Conservation (phyloP, 2,888 invertebrate species). For the Cordylochernes scorpioides region DNA sequence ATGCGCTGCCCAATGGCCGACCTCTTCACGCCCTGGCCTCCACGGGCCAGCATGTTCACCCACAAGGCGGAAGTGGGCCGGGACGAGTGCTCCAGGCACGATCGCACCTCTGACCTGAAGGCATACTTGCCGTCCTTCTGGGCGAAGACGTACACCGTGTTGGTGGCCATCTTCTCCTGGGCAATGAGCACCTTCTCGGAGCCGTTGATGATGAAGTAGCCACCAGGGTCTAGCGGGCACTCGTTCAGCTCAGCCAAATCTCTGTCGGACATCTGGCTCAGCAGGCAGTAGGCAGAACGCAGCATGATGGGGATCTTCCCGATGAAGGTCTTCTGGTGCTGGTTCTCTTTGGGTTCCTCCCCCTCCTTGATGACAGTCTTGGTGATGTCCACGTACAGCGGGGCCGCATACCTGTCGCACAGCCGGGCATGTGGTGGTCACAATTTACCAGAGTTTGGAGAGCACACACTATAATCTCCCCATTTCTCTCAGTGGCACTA, state of each 20-base stretch:
- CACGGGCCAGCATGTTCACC: slow-evolving; percentile 99
- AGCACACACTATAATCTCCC: too few species aligned
- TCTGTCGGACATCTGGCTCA: slow-evolving; percentile 83
- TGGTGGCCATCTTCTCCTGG: slow-evolving; percentile 99
- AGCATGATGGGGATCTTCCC: slow-evolving; percentile 97
- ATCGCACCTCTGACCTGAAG: slow-evolving; percentile 89
- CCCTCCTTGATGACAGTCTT: slow-evolving; percentile 79
- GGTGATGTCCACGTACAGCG: slow-evolving; percentile 91
- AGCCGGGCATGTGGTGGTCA: too few species aligned
- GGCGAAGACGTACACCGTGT: slow-evolving; percentile 96
- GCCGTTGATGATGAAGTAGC: slow-evolving; percentile 98
- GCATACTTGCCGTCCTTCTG: slow-evolving; percentile 99
- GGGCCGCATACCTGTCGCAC: too few species aligned
- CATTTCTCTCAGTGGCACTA: too few species aligned
- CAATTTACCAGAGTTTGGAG: too few species aligned
- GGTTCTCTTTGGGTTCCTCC: slow-evolving; percentile 52
- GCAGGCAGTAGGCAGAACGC: slow-evolving; percentile 80
- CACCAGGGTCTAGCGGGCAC: slow-evolving; percentile 95
- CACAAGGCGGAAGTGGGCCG: slow-evolving; percentile 89
- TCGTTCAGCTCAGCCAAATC: slow-evolving; percentile 97
- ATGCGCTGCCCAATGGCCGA: slow-evolving; percentile 96
- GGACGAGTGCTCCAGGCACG: slow-evolving; percentile 62
- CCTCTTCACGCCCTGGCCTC: slow-evolving; percentile 92
- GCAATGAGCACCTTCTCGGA: slow-evolving; percentile 95
- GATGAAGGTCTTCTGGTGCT: slow-evolving; percentile 40